Percentiles rank a stretch among this genome's conserved stretches.
phyloP scores from a whole-genome alignment of 2,113 vertebrate species.

The Raja brachyura region DNA sequence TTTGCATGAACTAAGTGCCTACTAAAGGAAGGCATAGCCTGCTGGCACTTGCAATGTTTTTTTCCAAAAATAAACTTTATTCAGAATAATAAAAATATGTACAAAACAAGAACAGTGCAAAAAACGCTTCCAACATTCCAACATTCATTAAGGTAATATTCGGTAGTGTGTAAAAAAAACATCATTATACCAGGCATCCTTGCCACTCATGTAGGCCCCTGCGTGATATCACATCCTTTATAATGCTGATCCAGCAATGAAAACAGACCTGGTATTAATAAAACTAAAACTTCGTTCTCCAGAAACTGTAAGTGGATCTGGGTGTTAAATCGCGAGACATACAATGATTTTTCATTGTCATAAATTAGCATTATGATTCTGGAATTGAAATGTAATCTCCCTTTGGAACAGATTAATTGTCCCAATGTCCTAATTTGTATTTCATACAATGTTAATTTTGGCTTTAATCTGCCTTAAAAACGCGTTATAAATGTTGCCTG shows the following conservation, averaged over 20 bases:
- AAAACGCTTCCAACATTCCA: no score
- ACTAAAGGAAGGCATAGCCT: neutral
- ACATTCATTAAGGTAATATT: no score
- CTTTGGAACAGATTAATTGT: neutral
- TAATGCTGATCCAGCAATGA: neutral
- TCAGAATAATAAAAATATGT: no score
- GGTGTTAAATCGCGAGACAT: neutral
- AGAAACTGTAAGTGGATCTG: neutral
- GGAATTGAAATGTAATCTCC: neutral
- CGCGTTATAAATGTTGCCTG: neutral
- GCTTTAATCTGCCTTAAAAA: neutral
- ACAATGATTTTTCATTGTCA: neutral
- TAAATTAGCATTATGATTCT: neutral
- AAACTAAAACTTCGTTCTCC: neutral
- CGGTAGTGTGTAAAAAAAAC: no score
- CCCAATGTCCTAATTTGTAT: neutral
- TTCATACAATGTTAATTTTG: neutral
- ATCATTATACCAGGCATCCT: no score
- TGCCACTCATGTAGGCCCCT: no score
- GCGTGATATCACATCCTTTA: no score
- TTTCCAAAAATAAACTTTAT: no score
- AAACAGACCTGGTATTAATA: neutral
- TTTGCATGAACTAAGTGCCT: neutral
- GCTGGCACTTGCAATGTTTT: neutral
- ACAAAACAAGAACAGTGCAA: no score